Percentiles rank a stretch among this genome's conserved stretches.
Evolutionary conservation across 1,140 invertebrate genomes (phyloP).

Genomic region (Caerostris extrusa): DNA sequence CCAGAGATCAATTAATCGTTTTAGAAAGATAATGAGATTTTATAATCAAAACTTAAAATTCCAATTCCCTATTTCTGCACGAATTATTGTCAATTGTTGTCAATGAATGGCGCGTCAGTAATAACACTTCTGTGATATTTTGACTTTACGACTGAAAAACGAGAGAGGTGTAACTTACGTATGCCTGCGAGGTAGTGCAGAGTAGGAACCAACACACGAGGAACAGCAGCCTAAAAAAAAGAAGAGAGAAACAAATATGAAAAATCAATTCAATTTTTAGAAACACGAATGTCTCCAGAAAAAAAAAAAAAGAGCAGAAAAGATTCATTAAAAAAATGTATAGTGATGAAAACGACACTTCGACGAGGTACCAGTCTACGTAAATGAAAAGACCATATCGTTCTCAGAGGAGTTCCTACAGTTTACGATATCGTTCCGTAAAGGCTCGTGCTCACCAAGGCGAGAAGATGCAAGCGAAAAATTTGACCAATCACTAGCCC

Average conservation of each 20-base stretch:
- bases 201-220: constrained; percentile 1
- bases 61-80: background rate
- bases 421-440: background rate
- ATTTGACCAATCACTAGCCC: too few relatives aligned
- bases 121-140: background rate
- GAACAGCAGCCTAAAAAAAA: constrained; percentile 52
- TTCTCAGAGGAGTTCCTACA: background rate
- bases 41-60: background rate
- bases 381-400: background rate
- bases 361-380: background rate
- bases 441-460: background rate
- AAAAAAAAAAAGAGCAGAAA: background rate
- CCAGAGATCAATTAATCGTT: too few relatives aligned
- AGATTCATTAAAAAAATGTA: background rate
- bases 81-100: background rate
- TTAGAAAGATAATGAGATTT: background rate
- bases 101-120: background rate
- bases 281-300: background rate
- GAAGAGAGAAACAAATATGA: background rate
- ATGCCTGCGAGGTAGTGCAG: background rate
- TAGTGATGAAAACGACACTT: background rate
- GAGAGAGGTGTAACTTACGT: constrained; percentile 10
- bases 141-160: background rate
- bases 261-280: background rate
- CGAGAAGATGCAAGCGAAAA: too few relatives aligned